These are phyloP conservation scores for Paratilapia polleni DNA, from an alignment of 2,113 vertebrate genomes.

Conservation along the genomic window DNA sequence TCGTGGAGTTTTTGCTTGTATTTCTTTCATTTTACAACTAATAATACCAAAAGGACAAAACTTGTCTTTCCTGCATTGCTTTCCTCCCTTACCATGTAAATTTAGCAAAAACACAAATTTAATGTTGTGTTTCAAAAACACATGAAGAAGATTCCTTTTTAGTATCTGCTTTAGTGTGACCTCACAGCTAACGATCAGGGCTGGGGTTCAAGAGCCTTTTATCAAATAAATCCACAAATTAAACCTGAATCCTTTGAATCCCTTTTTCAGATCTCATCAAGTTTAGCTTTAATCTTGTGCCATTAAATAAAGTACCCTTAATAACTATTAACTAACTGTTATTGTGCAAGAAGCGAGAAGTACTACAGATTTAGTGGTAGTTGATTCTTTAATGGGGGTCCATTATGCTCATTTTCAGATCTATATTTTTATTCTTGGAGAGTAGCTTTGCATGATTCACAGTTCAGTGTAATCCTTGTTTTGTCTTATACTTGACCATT, in stretches of 20 bases:
- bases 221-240: background rate
- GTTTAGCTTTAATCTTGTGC: background rate
- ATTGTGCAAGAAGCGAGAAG: background rate
- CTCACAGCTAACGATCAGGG: background rate
- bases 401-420: background rate
- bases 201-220: background rate
- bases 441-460: no score
- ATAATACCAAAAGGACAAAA: rapidly evolving
- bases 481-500: no score
- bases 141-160: no score
- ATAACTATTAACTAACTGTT: background rate
- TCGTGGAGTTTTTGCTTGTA: background rate
- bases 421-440: background rate
- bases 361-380: background rate
- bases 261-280: background rate
- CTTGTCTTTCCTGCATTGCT: background rate
- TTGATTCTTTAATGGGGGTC: background rate
- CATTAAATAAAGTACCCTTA: background rate
- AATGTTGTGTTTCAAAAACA: no score
- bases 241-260: background rate
- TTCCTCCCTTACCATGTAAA: no score
- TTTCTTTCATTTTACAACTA: background rate
- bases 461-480: background rate
- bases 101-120: no score
- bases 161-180: background rate